Evolutionary conservation across 2,888 invertebrate genomes (phyloP), one percentile per base, ranked within the genome.

Genomic region (Dryomyza anilis): DNA sequence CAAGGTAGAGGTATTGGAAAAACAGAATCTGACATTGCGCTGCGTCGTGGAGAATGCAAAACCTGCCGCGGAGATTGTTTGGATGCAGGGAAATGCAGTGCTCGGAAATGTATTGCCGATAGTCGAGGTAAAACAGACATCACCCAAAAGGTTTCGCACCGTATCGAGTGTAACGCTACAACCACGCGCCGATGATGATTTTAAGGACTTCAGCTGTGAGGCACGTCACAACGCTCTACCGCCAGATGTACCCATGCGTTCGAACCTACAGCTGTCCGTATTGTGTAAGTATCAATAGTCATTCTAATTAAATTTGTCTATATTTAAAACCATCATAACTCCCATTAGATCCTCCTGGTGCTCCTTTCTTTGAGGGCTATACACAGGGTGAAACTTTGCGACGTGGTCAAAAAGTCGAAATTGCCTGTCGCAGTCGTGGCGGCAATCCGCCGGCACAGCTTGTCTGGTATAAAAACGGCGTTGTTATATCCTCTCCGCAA

Each of bases 331-430:
- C 12, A n/a, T n/a, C n/a, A n/a, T n/a, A n/a, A n/a, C n/a, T n/a
- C n/a, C n/a, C n/a, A 43, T 55, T 56, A 81, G 81, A 81, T 73
- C 81, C 81, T 14, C 81, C 81, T 2, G 81, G 82, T 21, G 74
- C 81, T 0, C 81, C 81, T 53, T 81, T 81, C 70, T 81, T 81
- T 39, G 82, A 81, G 70, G 81, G 82, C 25, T 81, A 81, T 46
- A 73, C 76, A 3, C 78, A 77, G 30, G 79, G 80, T 5, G 81
- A 81, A 55, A 74, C 71, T 12, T 67, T 81, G 61, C 73, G 76
- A 33, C 78, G 78, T 48, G 81, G 81, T n/a, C 81, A 81, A 66
- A 75, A 76, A 63, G 69, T 81, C 25, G 76, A 80, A 69, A 78
- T 81, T 5, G 82, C 81, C 3, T 81, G 81, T 61, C 79, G 81